These are phyloP conservation scores for Octodonta nipae DNA, from an alignment of 2,888 invertebrate species.

Conservation along the genomic window DNA sequence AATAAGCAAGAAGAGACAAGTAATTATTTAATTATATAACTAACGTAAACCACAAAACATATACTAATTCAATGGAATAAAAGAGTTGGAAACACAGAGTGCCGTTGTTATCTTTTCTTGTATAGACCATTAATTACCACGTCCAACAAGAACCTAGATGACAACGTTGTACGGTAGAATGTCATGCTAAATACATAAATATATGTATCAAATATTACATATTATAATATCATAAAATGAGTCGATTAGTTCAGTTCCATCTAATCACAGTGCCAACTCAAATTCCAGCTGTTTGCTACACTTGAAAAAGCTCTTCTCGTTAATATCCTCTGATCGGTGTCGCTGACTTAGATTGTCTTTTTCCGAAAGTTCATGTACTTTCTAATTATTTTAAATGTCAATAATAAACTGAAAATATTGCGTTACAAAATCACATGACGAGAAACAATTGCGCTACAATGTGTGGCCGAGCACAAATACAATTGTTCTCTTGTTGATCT, in stretches of 20 bases:
- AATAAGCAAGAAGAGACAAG: conserved; percentile 35
- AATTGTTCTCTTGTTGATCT: too few species aligned
- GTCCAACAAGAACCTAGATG: background rate
- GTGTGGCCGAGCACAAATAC: too few species aligned
- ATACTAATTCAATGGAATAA: conserved; percentile 24
- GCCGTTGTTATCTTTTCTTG: conserved; percentile 16
- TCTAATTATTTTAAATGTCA: too few species aligned
- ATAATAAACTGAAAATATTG: too few species aligned
- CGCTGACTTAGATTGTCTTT: too few species aligned
- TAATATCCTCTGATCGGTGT: too few species aligned
- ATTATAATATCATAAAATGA: conserved; percentile 18
- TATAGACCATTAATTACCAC: conserved; percentile 4
- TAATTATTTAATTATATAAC: conserved; percentile 20
- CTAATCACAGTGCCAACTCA: conserved; percentile 14
- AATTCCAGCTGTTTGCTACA: conserved; percentile 9
- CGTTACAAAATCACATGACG: too few species aligned
- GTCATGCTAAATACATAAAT: conserved; percentile 20
- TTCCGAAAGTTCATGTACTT: too few species aligned
- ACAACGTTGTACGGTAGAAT: conserved; percentile 15
- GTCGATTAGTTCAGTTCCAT: conserved; percentile 34
- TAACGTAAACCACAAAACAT: conserved; percentile 16
- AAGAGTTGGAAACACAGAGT: conserved; percentile 25
- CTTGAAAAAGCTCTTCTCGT: background rate
- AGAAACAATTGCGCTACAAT: too few species aligned
- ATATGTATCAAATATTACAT: conserved; percentile 17